Base-by-base conservation (phyloP, 2,113 vertebrate genomes). In the Aleadryas rufinucha region DNA sequence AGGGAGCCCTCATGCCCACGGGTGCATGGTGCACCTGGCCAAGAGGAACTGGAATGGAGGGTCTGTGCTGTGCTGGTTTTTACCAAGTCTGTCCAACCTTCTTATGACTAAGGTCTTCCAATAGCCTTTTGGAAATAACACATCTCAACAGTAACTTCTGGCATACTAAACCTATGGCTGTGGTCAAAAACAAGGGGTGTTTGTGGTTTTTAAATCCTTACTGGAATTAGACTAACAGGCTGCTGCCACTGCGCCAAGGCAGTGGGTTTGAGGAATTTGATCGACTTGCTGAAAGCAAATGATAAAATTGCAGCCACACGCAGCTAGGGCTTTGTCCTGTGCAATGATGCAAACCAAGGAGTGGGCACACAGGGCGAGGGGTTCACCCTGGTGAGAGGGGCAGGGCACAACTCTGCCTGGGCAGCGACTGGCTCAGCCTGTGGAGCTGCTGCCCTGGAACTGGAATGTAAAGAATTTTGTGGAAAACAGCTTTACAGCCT, bases 71-170 rank as follows among this genome's bases (percentile, higher is more conserved):
- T 10, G 84, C 89, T 93, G 90, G 27, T 18, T 56, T 42, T 30
- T 61, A 17, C 63, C 75, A 39, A 86, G 60, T 71, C 89, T 87
- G 41, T 82, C 71, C 45, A 60, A 84, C 79, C 88, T 81, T 57
- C 78, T 85, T 74, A 15, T 41, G 20, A 41, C 44, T 61, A 31
- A 66, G 52, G 13, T 39, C 91, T 80, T 83, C 65, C 80, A 68
- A 21, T 52, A 79, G 89, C 54, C 92, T 83, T 94, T 89, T 85
- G 95, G 75, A 90, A 96, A 85, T 93, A 89, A 87, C 64, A 52
- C 93, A 92, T 97, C 95, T 97, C 89, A 97, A 14, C 95, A 90
- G 87, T 84, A 93, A 47, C 69, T 82, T 63, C 52, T 83, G 93
- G 66, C 90, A 33, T 94, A 80, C 90, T 94, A 91, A 95, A 77